phyloP scores from a whole-genome alignment of 2,113 vertebrate species.

The Neopipo cinnamomea region DNA sequence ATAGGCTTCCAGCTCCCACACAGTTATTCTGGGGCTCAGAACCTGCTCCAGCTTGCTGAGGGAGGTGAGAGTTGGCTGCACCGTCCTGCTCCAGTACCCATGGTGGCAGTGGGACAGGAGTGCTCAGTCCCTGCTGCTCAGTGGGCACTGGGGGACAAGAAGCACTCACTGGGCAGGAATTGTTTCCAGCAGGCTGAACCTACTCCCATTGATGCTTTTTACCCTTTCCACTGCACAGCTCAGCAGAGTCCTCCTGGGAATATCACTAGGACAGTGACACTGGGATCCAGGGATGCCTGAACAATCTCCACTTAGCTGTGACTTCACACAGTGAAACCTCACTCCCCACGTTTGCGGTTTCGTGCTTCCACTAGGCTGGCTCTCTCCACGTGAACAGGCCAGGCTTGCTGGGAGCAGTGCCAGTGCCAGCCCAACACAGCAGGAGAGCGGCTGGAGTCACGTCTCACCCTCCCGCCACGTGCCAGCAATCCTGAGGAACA shows the following conservation, averaged over 20 bases:
- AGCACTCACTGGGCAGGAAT: not conserved
- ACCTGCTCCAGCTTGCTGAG: not conserved
- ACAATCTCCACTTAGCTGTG: not conserved
- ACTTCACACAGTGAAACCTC: not conserved
- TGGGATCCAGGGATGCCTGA: not conserved
- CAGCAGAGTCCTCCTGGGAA: not conserved
- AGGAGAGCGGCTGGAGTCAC: rapidly evolving
- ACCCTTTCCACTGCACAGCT: not conserved
- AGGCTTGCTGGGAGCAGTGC: not conserved
- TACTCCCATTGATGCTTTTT: not conserved
- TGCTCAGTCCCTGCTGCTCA: not conserved
- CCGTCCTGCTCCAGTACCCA: not conserved
- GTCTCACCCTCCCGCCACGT: rapidly evolving
- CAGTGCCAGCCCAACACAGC: rapidly evolving
- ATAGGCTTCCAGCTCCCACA: not conserved
- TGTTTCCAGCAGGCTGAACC: not conserved
- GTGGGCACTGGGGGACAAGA: not conserved
- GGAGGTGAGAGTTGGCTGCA: not conserved
- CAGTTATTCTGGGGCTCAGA: not conserved
- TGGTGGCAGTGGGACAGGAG: not conserved
- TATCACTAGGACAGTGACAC: rapidly evolving
- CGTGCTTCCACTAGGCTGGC: not conserved
- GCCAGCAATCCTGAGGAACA: not conserved
- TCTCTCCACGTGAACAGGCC: rapidly evolving
- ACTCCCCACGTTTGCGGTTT: not conserved